Conservation (phyloP, 2,797 vertebrate genomes). For the Champsocephalus gunnari region DNA sequence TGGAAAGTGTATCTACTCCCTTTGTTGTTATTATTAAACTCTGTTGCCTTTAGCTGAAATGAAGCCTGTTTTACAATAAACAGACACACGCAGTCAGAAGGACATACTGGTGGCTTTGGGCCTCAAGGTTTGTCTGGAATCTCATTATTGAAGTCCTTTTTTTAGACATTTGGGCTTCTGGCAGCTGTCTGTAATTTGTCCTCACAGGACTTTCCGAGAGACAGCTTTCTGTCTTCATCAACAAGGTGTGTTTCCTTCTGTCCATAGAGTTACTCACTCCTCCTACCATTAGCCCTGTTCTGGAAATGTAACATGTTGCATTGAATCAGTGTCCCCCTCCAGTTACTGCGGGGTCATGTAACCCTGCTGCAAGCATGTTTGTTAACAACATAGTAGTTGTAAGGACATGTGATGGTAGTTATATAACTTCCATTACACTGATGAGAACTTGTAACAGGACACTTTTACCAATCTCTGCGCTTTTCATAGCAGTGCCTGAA, state of each 20-base stretch:
- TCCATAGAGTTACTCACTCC: slow-evolving; percentile 43
- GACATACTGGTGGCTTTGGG: neutral
- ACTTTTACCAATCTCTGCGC: neutral
- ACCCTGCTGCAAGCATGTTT: slow-evolving; percentile 26
- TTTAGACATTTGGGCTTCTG: neutral
- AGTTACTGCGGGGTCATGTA: neutral
- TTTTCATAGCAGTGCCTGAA: slow-evolving; percentile 30
- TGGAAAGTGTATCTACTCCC: slow-evolving; percentile 8
- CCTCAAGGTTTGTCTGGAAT: neutral
- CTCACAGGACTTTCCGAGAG: slow-evolving; percentile 18
- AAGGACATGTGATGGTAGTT: slow-evolving; percentile 33
- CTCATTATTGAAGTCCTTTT: slow-evolving; percentile 1
- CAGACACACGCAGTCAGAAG: slow-evolving; percentile 21
- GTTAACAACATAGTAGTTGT: slow-evolving; percentile 50
- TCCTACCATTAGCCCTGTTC: slow-evolving; percentile 45
- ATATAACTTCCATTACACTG: slow-evolving; percentile 33
- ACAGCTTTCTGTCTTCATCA: slow-evolving; percentile 33
- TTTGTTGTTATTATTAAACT: slow-evolving; percentile 41
- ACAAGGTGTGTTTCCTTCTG: slow-evolving; percentile 30
- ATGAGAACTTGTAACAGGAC: slow-evolving; percentile 29
- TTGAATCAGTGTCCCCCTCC: slow-evolving; percentile 18
- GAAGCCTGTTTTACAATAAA: slow-evolving; percentile 9
- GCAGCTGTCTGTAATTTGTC: slow-evolving; percentile 28
- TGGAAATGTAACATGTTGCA: slow-evolving; percentile 3
- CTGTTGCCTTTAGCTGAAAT: slow-evolving; percentile 20